Base-by-base conservation (phyloP, 2,797 vertebrate species). In the Thripadectes ignobilis region DNA sequence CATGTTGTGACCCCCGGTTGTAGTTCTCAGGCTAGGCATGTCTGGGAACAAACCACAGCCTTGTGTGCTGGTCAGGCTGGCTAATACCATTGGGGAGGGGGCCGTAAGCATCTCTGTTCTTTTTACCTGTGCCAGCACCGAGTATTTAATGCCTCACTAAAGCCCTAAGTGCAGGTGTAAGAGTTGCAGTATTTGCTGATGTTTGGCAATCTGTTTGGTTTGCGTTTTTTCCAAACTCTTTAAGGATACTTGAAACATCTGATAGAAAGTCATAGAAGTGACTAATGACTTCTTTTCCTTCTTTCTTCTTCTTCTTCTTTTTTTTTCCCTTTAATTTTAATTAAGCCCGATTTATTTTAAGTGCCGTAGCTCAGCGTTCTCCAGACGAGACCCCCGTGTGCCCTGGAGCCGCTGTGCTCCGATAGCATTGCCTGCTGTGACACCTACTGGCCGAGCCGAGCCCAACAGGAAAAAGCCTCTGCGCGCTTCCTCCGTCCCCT, bases 141-240 rank as follows among this genome's bases (percentile, higher is more conserved):
- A 36, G 83, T 75, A 63, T 85, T 93, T 71, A 68, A 26, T 88
- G 55, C 77, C 76, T 88, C 66, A 29, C 72, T 57, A 71, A 57
- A 91, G 38, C 76, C 80, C 24, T 51, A 61, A 96, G 93, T 85
- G 79, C 89, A 76, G 71, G 68, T 29, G 3, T 88, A 79, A 91
- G 86, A 90, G 79, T 29, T 34, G 67, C 41, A 52, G 27, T 92
- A 21, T 97, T 95, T 97, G 84, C 85, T 90, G 85, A 85, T 74
- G 83, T 94, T 95, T 96, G 92, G 94, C 92, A 94, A 93, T 93
- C 80, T 88, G 69, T 96, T 96, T 96, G 81, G 48, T 90, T 88
- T 88, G 69, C 26, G 0, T 65, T 75, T 92, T 92, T 95, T 86
- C 73, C 79, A 54, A 22, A 67, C 73, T 45, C 67, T 82, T 92